Evolutionary conservation across 1,140 invertebrate genomes (phyloP).

Genomic region (Carposina sasakii): DNA sequence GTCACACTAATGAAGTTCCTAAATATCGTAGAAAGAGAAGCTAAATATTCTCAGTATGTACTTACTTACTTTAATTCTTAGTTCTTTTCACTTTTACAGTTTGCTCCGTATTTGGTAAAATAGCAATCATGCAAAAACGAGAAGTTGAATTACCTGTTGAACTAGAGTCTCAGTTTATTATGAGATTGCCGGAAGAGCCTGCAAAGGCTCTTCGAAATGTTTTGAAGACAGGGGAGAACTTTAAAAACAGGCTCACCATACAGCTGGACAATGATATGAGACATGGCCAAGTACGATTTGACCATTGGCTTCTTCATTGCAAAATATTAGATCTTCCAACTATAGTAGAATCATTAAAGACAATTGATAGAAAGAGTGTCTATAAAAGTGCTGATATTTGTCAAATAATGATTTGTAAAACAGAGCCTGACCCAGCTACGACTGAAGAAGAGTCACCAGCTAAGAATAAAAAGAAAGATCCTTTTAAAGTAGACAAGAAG

Average conservation of each 20-base stretch:
- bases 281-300: conserved; percentile 91
- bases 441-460: conserved; percentile 87
- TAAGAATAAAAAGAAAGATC: conserved; percentile 92
- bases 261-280: conserved; percentile 93
- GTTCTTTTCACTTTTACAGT: no score
- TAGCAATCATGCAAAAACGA: conserved; percentile 33
- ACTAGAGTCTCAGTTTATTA: conserved; percentile 91
- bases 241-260: conserved; percentile 93
- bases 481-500: conserved; percentile 94
- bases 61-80: no score
- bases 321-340: conserved; percentile 96
- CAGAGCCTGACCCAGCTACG: conserved; percentile 84
- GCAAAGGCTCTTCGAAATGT: conserved; percentile 83
- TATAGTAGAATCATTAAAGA: conserved; percentile 94
- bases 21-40: no score
- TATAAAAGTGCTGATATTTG: conserved; percentile 98
- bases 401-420: conserved; percentile 92
- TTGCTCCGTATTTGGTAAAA: no score
- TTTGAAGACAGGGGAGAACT: conserved; percentile 80
- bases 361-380: conserved; percentile 96
- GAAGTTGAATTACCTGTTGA: conserved; percentile 75
- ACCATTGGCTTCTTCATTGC: conserved; percentile 88
- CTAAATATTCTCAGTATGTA: no score
- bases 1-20: no score
- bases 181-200: conserved; percentile 88